Evolutionary conservation across 1,140 invertebrate genomes (phyloP), one percentile per base, ranked within the genome.

Genomic region (Akabosia matsudoensis): DNA sequence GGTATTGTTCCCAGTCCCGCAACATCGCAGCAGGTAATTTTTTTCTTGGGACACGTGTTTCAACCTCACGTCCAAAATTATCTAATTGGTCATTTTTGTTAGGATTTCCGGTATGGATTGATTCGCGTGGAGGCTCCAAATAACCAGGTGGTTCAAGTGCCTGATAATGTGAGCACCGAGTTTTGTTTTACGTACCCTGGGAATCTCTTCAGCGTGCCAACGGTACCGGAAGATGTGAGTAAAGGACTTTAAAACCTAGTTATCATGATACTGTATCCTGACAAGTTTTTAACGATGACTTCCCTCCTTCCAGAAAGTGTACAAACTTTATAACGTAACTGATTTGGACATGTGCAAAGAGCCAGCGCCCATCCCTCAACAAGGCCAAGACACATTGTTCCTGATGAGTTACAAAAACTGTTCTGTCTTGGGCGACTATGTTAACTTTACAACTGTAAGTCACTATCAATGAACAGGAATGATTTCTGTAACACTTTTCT

Each of bases 111-210:
- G 4, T 67, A 67, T 67, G 61, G 61, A 30, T 10, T 67, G 10
- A 67, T 67, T 22, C 28, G 61, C 10, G 22, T 67, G 26, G 14
- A 24, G 3, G 61, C 61, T 67, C 61, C 28, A 67, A 30, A 67
- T 7, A 22, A 31, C 61, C 24, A 24, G 14, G 54, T 56, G 24
- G 54, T 56, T n/a, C 54, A 67, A 67, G 4, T 14, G 28, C 18
- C n/a, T 18, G 34, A 26, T 24, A 64, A 33, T 54, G 22, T 1
- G 1, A 71, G 31, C 10, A 22, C 67, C 61, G 77, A 78, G 13
- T 52, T 78, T 31, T 78, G 77, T 31, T 78, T 78, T 52, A 33
- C 67, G 0, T 78, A 75, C 28, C 73, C 73, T 14, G 71, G 64
- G 24, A 74, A 72, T 70, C 4, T 70, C 30, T 78, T 72, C 45